phyloP scores from a whole-genome alignment of 2,797 vertebrate species.

The Decapterus maruadsi region DNA sequence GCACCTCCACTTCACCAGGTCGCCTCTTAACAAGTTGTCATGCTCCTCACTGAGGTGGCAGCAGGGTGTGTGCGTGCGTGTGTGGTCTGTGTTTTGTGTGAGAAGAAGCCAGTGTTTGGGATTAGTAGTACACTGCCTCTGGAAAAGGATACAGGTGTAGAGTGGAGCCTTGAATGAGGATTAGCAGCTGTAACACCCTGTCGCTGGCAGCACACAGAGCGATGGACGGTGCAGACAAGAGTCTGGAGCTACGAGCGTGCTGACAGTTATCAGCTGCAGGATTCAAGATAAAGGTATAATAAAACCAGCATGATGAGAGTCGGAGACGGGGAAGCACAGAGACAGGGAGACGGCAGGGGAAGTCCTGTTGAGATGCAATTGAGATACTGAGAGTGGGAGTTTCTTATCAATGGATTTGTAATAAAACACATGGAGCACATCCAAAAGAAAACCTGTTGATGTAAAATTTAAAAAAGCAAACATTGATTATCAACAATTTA shows the following conservation, averaged over 20 bases:
- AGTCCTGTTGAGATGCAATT: constrained; percentile 22
- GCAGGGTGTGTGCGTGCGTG: constrained; percentile 16
- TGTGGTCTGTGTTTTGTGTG: constrained; percentile 10
- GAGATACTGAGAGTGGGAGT: constrained; percentile 13
- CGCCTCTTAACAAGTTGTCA: constrained; percentile 39
- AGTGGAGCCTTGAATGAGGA: constrained; percentile 71
- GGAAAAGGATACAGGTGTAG: constrained; percentile 63
- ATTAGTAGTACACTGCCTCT: constrained; percentile 50
- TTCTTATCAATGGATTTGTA: constrained; percentile 6
- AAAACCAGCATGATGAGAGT: constrained; percentile 35
- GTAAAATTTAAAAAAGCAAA: constrained; percentile 10
- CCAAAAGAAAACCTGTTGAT: not conserved
- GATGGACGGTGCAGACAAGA: constrained; percentile 61
- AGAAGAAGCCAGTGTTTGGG: constrained; percentile 46
- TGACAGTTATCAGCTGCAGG: constrained; percentile 37
- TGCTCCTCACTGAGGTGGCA: constrained; percentile 18
- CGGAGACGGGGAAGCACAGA: constrained; percentile 6
- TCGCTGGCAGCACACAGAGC: constrained; percentile 44
- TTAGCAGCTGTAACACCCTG: constrained; percentile 70
- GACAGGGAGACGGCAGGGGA: constrained; percentile 10
- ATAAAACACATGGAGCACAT: not conserved
- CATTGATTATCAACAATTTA: constrained; percentile 5
- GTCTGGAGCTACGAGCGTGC: constrained; percentile 25
- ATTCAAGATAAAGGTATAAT: constrained; percentile 62
- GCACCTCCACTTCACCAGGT: constrained; percentile 38